Percentiles rank a stretch among this genome's conserved stretches.
Evolutionary conservation across 2,888 invertebrate species (phyloP).

Genomic region (Acronicta leporina): DNA sequence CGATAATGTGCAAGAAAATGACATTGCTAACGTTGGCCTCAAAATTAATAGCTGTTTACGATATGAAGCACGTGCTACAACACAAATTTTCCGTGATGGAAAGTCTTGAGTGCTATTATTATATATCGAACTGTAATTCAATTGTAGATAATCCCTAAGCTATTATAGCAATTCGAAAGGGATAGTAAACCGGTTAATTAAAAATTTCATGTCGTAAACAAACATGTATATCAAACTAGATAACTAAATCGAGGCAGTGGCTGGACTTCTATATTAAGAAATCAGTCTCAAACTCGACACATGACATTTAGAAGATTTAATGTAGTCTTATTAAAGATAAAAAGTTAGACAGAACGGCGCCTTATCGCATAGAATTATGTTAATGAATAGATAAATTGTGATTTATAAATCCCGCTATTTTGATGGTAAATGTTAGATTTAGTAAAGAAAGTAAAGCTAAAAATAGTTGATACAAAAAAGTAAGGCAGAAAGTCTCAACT

Average conservation of each 20-base stretch:
- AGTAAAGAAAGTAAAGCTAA: slow-evolving; percentile 25
- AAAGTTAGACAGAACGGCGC: slow-evolving; percentile 24
- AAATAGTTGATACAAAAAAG: slow-evolving; percentile 36
- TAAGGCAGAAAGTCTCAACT: slow-evolving; percentile 52
- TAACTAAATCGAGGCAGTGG: slow-evolving; percentile 31
- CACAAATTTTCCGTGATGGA: slow-evolving; percentile 65
- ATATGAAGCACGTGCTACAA: slow-evolving; percentile 56
- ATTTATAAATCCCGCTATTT: slow-evolving; percentile 6
- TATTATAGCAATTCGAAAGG: slow-evolving; percentile 10
- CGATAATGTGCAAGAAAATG: slow-evolving; percentile 51
- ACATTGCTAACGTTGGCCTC: slow-evolving; percentile 65
- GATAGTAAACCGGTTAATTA: slow-evolving; percentile 37
- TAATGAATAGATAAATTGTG: slow-evolving; percentile 9
- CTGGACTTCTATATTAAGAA: slow-evolving; percentile 47
- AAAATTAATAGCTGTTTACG: slow-evolving; percentile 62
- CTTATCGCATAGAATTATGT: slow-evolving; percentile 10
- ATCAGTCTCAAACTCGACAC: slow-evolving; percentile 39
- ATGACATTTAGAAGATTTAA: slow-evolving; percentile 39
- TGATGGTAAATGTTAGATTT: neutral
- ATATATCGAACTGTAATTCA: slow-evolving; percentile 19
- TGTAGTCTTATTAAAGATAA: slow-evolving; percentile 24
- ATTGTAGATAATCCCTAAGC: slow-evolving; percentile 16
- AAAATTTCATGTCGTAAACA: slow-evolving; percentile 29
- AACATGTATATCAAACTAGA: slow-evolving; percentile 32
- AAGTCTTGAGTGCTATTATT: slow-evolving; percentile 25